Conservation (phyloP, 2,888 invertebrate species). For the Brachycybe producta region DNA sequence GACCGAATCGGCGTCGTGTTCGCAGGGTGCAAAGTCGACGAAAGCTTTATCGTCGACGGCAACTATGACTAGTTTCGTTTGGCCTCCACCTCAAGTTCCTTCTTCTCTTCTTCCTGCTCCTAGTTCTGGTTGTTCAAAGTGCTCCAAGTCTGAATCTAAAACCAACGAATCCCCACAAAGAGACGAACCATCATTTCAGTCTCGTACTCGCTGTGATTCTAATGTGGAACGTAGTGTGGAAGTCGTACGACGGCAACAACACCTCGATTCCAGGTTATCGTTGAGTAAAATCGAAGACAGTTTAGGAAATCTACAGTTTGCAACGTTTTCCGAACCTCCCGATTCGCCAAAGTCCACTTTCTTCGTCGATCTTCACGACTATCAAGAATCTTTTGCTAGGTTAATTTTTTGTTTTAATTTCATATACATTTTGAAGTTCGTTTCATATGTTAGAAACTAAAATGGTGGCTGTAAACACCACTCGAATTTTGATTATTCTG, state of each 20-base stretch:
- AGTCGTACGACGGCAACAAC: neutral
- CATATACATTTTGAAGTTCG: neutral
- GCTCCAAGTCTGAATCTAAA: no score
- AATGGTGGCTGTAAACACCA: neutral
- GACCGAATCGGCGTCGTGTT: neutral
- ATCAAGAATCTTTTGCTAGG: neutral
- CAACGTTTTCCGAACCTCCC: neutral
- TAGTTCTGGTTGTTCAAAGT: no score
- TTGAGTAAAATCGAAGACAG: neutral
- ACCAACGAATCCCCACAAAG: neutral
- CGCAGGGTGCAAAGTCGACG: neutral
- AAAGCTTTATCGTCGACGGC: neutral
- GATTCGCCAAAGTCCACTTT: neutral
- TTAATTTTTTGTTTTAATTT: neutral
- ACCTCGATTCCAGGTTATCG: neutral
- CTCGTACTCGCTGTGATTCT: no score
- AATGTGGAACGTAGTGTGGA: no score
- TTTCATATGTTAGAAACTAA: neutral
- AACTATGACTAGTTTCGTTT: slow-evolving; percentile 14
- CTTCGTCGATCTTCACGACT: slow-evolving; percentile 7
- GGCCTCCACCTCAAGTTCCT: neutral
- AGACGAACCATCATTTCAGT: neutral
- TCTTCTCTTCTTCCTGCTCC: no score
- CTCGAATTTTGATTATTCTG: no score
- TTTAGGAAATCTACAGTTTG: neutral